Conservation (phyloP, 2,797 vertebrate species). For the Argentina silus region DNA sequence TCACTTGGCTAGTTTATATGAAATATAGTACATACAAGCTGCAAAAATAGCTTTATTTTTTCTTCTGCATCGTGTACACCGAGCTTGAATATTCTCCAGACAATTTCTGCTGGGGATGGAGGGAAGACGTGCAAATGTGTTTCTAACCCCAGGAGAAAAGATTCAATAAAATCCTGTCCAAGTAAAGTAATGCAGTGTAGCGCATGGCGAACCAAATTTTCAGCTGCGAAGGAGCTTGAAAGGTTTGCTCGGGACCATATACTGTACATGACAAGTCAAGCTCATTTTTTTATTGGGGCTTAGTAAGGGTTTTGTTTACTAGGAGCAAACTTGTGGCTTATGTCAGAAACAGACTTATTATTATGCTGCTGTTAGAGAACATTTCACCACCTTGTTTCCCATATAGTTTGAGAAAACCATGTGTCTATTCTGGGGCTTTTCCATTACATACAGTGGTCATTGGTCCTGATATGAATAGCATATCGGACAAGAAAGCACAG, state of each 20-base stretch:
- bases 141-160: slow-evolving; percentile 34
- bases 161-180: slow-evolving; percentile 28
- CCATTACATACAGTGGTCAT: no score
- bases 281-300: background rate
- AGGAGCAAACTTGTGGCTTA: background rate
- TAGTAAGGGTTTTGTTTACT: background rate
- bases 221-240: slow-evolving; percentile 3
- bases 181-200: slow-evolving; percentile 19
- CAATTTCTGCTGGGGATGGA: slow-evolving; percentile 26
- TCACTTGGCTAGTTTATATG: slow-evolving; percentile 58
- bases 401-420: no score
- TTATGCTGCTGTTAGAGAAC: no score
- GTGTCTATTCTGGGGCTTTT: no score
- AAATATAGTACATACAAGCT: slow-evolving; percentile 36
- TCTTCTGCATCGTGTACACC: slow-evolving; percentile 26
- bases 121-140: slow-evolving; percentile 29
- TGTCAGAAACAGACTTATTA: background rate
- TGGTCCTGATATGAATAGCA: background rate
- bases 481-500: background rate
- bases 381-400: no score
- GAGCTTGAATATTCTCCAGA: slow-evolving; percentile 47
- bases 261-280: slow-evolving; percentile 6
- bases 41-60: slow-evolving; percentile 37
- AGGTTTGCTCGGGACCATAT: slow-evolving; percentile 7
- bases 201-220: slow-evolving; percentile 15